Evolutionary conservation across 2,113 vertebrate species (phyloP).

Genomic region (Eira barbara): DNA sequence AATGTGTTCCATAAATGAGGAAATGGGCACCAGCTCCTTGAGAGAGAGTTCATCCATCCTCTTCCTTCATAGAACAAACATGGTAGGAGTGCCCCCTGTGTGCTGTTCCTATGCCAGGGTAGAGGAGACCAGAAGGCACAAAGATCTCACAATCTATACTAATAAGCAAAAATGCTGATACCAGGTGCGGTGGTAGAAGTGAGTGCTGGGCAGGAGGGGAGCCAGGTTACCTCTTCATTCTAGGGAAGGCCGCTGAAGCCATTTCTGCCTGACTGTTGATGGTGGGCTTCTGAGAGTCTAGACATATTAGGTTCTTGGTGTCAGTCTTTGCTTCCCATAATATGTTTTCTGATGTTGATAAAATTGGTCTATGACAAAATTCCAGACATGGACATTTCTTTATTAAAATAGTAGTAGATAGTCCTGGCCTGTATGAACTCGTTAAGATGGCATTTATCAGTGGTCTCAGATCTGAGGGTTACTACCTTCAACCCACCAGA

Average conservation of each 20-base stretch:
- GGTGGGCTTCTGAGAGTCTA: not conserved
- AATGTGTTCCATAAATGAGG: not conserved
- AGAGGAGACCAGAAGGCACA: not conserved
- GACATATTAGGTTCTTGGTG: not conserved
- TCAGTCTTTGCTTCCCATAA: not conserved
- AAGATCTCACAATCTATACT: not conserved
- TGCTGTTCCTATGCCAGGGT: not conserved
- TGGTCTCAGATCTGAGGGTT: not conserved
- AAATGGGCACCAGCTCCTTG: not conserved
- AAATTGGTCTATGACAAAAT: not conserved
- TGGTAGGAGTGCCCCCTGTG: not conserved
- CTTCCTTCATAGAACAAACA: not conserved
- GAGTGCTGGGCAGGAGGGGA: not conserved
- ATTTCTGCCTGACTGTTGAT: not conserved
- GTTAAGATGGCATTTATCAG: not conserved
- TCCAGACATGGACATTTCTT: not conserved
- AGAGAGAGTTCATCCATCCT: not conserved
- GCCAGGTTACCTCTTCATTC: not conserved
- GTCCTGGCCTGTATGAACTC: not conserved
- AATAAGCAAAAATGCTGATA: not conserved
- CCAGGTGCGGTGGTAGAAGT: not conserved
- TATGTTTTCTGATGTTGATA: not conserved
- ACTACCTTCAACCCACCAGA: not conserved
- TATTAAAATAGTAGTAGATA: not conserved
- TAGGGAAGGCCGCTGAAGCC: not conserved